Percentiles rank a stretch among this genome's conserved stretches.
These are phyloP conservation scores for Paratrypauchen microcephalus DNA, from an alignment of 2,797 vertebrate species.

Conservation along the genomic window DNA sequence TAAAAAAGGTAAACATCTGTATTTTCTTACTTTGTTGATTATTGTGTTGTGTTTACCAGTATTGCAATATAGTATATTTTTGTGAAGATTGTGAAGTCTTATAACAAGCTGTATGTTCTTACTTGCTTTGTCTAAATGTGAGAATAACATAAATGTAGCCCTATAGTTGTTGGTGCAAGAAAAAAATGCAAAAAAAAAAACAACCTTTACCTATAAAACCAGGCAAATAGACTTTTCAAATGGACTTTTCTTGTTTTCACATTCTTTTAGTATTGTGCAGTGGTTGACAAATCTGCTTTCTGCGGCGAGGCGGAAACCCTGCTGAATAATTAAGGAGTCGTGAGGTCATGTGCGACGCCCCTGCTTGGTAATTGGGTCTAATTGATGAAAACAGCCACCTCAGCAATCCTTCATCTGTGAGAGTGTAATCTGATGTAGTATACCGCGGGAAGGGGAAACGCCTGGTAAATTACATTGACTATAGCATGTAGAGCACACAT, in stretches of 20 bases:
- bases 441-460: slow-evolving; percentile 61
- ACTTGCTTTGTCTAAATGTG: not conserved
- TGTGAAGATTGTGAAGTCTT: too few relatives aligned
- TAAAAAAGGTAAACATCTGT: too few relatives aligned
- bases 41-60: too few relatives aligned
- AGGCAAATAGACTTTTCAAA: not conserved
- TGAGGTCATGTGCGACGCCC: slow-evolving; percentile 28
- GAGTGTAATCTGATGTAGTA: slow-evolving; percentile 64
- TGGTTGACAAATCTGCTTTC: slow-evolving; percentile 21
- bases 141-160: not conserved
- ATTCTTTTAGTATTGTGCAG: slow-evolving; percentile 21
- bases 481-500: slow-evolving; percentile 42
- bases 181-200: too few relatives aligned
- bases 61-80: too few relatives aligned
- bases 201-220: not conserved
- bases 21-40: too few relatives aligned
- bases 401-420: slow-evolving; percentile 62
- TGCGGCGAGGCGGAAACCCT: slow-evolving; percentile 22
- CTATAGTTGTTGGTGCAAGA: not conserved
- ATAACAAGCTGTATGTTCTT: too few relatives aligned
- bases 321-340: slow-evolving; percentile 40
- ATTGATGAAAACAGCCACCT: slow-evolving; percentile 64
- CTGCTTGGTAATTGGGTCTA: slow-evolving; percentile 67
- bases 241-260: not conserved
- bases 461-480: slow-evolving; percentile 62